Base-by-base conservation (phyloP, 2,113 vertebrate species). In the Lepidothrix coronata region DNA sequence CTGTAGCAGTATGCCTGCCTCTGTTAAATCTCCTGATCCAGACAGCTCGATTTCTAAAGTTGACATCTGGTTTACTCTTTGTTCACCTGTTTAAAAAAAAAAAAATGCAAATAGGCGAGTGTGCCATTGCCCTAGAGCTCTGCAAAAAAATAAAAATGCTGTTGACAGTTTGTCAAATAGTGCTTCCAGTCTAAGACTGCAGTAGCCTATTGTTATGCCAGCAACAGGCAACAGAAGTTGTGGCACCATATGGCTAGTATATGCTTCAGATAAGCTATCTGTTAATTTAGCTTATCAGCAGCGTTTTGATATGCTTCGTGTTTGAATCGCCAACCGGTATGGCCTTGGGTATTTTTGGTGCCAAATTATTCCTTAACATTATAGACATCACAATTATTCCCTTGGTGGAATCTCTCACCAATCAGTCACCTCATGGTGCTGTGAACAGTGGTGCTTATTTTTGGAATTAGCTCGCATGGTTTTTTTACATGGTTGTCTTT, bases 231-330 rank as follows among this genome's bases (percentile, higher is more conserved):
- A 98, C 97, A 97, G 98, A 98, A 98, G 98, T 98, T 98, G 98
- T 98, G 98, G 98, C 98, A 99, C 99, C 99, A 99, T 99, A 99
- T 99, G 99, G 99, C 98, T 98, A 94, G 97, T 99, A 98, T 99
- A 98, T 98, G 98, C 98, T 98, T 98, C 98, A 98, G 98, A 98
- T 99, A 98, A 98, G 98, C 98, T 98, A 98, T 98, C 98, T 98
- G 98, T 97, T 98, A 98, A 98, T 98, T 98, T 98, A 98, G 98
- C 97, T 98, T 98, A 98, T 98, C 98, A 98, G 97, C 97, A 96
- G 98, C 97, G 89, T 97, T 98, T 98, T 98, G 98, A 98, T 99
- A 98, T 98, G 98, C 98, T 98, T 97, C 93, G 9, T 97, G 97
- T 98, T 98, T 97, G 98, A 97, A 98, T 97, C 95, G 46, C 98